phyloP scores from a whole-genome alignment of 2,888 invertebrate genomes.

The Thysanoteuthis rhombus region DNA sequence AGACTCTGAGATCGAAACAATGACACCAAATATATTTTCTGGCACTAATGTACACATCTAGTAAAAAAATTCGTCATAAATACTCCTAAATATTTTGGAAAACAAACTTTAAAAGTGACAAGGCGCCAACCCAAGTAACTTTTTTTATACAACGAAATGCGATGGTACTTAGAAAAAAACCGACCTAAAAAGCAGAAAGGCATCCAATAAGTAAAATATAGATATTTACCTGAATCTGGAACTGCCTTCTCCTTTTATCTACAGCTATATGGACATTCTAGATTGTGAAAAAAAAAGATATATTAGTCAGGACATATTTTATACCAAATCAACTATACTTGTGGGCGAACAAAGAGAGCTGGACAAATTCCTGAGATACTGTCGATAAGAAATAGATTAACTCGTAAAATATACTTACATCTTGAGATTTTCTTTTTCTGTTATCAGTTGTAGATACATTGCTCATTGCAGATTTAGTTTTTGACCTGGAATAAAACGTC shows the following conservation, averaged over 20 bases:
- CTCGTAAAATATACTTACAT: slow-evolving; percentile 43
- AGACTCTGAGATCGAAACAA: neutral
- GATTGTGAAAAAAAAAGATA: slow-evolving; percentile 42
- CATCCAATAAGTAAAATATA: slow-evolving; percentile 14
- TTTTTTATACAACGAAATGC: neutral
- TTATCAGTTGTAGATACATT: slow-evolving; percentile 41
- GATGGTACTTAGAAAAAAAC: neutral
- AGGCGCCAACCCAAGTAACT: neutral
- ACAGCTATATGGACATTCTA: slow-evolving; percentile 49
- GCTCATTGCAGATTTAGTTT: slow-evolving; percentile 22
- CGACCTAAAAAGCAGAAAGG: slow-evolving; percentile 22
- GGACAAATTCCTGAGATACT: slow-evolving; percentile 30
- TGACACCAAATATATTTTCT: neutral
- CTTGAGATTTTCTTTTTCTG: slow-evolving; percentile 56
- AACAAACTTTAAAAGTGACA: neutral
- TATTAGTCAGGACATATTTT: slow-evolving; percentile 1
- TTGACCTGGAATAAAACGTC: neutral
- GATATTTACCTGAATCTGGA: slow-evolving; percentile 56
- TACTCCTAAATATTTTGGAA: neutral
- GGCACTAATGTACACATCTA: neutral
- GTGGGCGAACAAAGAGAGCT: slow-evolving; percentile 19
- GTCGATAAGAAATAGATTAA: neutral
- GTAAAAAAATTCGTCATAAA: neutral
- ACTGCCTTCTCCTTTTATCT: slow-evolving; percentile 51
- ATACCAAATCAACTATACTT: slow-evolving; percentile 41